These are phyloP conservation scores for Drosophila mayri DNA, from an alignment of 1,140 invertebrate genomes.

Conservation along the genomic window DNA sequence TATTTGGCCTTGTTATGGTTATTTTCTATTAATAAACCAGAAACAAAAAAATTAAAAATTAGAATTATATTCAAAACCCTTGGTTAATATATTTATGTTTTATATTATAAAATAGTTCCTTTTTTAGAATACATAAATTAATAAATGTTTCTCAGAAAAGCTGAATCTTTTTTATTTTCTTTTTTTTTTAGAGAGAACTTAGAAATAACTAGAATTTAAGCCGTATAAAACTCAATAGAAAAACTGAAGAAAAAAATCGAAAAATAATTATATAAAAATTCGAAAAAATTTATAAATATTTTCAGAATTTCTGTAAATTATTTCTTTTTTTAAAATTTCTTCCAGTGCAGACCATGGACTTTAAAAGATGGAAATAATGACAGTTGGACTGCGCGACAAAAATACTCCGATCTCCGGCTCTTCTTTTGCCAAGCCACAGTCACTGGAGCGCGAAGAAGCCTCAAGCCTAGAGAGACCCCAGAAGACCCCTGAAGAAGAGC, in stretches of 20 bases:
- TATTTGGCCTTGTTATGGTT: too few relatives aligned
- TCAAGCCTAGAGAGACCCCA: background rate
- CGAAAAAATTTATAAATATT: background rate
- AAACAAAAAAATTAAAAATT: too few relatives aligned
- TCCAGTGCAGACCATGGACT: constrained; percentile 6
- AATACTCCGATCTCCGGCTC: constrained; percentile 25
- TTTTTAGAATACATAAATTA: too few relatives aligned
- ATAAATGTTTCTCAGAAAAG: too few relatives aligned
- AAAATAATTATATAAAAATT: background rate
- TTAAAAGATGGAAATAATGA: constrained; percentile 23
- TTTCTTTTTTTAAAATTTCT: background rate
- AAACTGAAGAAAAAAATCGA: background rate
- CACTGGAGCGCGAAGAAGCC: constrained; percentile 73
- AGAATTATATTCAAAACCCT: too few relatives aligned
- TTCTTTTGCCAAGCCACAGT: constrained; percentile 53
- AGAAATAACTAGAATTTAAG: too few relatives aligned
- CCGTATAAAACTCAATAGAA: background rate
- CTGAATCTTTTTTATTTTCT: too few relatives aligned
- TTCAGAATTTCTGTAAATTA: background rate
- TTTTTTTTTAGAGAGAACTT: too few relatives aligned
- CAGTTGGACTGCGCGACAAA: constrained; percentile 45
- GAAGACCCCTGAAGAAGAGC: background rate
- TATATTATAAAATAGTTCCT: too few relatives aligned
- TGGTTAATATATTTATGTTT: too few relatives aligned
- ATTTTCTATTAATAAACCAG: too few relatives aligned